A percentile compares a stretch with the other conserved stretches of the same genome.
Evolutionary conservation across 2,888 invertebrate species (phyloP).

Genomic region (Harpagoxenus sublaevis): DNA sequence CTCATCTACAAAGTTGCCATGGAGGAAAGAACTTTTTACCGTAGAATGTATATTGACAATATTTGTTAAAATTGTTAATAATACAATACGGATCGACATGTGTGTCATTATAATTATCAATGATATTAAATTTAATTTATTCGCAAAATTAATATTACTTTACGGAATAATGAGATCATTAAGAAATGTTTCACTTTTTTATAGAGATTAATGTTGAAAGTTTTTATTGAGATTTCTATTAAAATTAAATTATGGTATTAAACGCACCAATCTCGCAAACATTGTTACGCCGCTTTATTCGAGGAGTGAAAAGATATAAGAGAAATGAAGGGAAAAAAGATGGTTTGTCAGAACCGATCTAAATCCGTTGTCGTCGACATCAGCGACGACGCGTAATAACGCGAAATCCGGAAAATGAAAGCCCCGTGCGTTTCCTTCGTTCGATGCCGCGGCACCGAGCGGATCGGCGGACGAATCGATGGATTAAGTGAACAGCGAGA

Average conservation of each 20-base stretch:
- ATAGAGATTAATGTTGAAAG: slow-evolving; percentile 8
- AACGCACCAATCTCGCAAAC: background rate
- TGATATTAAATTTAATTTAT: slow-evolving; percentile 17
- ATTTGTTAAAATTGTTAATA: slow-evolving; percentile 32
- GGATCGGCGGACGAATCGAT: slow-evolving; percentile 59
- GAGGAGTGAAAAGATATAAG: background rate
- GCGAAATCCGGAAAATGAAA: slow-evolving; percentile 62
- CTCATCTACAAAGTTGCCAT: background rate
- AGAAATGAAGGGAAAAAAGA: background rate
- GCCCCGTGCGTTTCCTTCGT: slow-evolving; percentile 52
- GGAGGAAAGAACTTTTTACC: slow-evolving; percentile 1
- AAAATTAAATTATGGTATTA: slow-evolving; percentile 11
- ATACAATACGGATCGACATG: background rate
- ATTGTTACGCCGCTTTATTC: background rate
- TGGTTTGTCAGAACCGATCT: slow-evolving; percentile 13
- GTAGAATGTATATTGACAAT: background rate
- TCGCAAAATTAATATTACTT: slow-evolving; percentile 22
- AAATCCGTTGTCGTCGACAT: slow-evolving; percentile 17
- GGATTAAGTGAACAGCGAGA: slow-evolving; percentile 53
- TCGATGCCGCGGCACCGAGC: slow-evolving; percentile 27
- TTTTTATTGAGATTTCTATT: background rate
- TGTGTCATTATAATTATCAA: slow-evolving; percentile 26
- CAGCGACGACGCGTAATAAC: slow-evolving; percentile 56
- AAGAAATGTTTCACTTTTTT: slow-evolving; percentile 20
- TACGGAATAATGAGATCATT: slow-evolving; percentile 33